phyloP scores from a whole-genome alignment of 2,113 vertebrate genomes.

The Gopherus flavomarginatus region DNA sequence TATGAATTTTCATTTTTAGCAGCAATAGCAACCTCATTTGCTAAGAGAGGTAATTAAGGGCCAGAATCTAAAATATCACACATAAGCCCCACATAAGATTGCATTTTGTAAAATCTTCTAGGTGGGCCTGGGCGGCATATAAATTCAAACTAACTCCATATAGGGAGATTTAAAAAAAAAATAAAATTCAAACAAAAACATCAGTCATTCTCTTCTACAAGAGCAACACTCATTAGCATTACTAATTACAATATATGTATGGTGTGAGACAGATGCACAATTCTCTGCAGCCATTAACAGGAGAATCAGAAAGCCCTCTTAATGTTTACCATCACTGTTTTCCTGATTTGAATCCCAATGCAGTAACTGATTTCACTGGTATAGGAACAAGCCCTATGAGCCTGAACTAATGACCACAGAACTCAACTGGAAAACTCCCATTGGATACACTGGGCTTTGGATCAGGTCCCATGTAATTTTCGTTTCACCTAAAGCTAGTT shows the following conservation, averaged over 20 bases:
- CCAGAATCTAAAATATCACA: background rate
- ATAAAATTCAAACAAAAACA: background rate
- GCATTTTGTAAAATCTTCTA: background rate
- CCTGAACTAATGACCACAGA: background rate
- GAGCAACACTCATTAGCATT: background rate
- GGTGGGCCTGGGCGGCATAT: background rate
- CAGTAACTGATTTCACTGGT: background rate
- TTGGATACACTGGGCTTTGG: background rate
- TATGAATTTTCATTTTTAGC: background rate
- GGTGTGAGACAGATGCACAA: background rate
- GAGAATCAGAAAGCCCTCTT: background rate
- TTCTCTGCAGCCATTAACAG: background rate
- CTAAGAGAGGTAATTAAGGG: background rate
- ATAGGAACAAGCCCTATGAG: background rate
- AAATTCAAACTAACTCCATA: background rate
- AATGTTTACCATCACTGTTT: background rate
- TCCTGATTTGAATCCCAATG: background rate
- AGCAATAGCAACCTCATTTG: background rate
- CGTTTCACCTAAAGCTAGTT: background rate
- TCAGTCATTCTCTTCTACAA: background rate
- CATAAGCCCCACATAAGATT: background rate
- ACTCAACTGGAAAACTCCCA: background rate
- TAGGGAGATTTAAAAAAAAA: background rate
- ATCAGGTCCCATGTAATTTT: background rate
- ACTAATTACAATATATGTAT: background rate